Conservation (phyloP, 2,113 vertebrate species). For the Myodes glareolus region DNA sequence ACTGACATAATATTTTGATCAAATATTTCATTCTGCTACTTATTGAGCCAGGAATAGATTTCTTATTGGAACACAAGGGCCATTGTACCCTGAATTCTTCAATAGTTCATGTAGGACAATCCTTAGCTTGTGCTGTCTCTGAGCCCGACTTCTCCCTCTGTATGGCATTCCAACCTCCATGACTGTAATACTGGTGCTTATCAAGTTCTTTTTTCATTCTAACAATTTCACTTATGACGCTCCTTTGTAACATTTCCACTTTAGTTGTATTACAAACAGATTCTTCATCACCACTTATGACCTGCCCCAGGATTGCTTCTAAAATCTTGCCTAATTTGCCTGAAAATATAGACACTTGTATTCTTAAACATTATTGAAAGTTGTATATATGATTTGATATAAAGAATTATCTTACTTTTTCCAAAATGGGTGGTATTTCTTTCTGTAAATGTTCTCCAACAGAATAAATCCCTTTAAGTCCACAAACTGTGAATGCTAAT, state of each 20-base stretch:
- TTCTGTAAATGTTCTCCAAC: neutral
- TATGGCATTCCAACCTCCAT: neutral
- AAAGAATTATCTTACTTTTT: neutral
- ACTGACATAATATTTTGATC: neutral
- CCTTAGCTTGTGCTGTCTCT: neutral
- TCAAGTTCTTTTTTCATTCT: neutral
- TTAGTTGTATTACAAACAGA: neutral
- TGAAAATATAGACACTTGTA: neutral
- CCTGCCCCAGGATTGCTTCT: neutral
- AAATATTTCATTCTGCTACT: neutral
- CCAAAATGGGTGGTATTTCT: neutral
- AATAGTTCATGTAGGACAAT: neutral
- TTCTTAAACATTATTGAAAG: neutral
- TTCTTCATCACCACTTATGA: neutral
- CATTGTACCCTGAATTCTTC: neutral
- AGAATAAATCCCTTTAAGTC: neutral
- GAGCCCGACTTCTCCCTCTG: neutral
- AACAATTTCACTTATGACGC: neutral
- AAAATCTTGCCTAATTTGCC: neutral
- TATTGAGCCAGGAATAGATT: neutral
- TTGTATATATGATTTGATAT: neutral
- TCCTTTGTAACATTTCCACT: neutral
- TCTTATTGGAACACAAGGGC: neutral
- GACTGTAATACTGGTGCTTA: neutral
- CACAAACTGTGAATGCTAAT: neutral